Evolutionary conservation across 1,140 invertebrate species (phyloP), one percentile per base, ranked within the genome.

Genomic region (Metaphire vulgaris): DNA sequence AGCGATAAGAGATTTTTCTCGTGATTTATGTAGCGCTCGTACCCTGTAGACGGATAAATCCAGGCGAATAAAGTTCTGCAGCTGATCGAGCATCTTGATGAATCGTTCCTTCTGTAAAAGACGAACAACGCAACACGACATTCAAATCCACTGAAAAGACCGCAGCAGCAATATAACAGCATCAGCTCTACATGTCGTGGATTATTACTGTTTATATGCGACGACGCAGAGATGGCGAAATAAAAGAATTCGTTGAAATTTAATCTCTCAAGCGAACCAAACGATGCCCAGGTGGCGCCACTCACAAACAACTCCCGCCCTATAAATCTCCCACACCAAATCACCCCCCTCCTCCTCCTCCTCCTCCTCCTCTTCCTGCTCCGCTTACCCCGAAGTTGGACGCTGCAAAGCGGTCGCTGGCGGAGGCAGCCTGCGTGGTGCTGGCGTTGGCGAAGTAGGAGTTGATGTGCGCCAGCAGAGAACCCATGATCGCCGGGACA

Each of bases 401-500:
- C 80, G 97, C 97, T 80, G 97, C 93, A 88, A 99, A 99, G 85
- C 97, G 90, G 88, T 99, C 97, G 83, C 95, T 96, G 31, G 97
- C 97, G 29, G 97, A 99, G 14, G 99, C 97, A 12, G 41, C 41
- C 6, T 12, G 6, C 34, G 95, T 95, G 14, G 84, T 83, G 2
- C 94, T 96, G 0, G 96, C 95, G 21, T 96, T 97, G 79, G 97
- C 97, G 86, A 99, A 99, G 88, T 97, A 99, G 76, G 97, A 96
- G 86, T 99, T 99, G 81, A 99, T 98, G 86, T 99, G 99, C 31
- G 97, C 97, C 79, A 99, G 87, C 1, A 99, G 88, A 33, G 96
- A 98, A 80, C 95, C 98, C 95, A 99, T 98, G n/a, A 98, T 95
- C 14, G 97, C 97, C 21, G 97, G 97, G 2, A 99, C 97, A 69